Evolutionary conservation across 2,888 invertebrate genomes (phyloP), one percentile per base, ranked within the genome.

Genomic region (Eretmocerus hayati): DNA sequence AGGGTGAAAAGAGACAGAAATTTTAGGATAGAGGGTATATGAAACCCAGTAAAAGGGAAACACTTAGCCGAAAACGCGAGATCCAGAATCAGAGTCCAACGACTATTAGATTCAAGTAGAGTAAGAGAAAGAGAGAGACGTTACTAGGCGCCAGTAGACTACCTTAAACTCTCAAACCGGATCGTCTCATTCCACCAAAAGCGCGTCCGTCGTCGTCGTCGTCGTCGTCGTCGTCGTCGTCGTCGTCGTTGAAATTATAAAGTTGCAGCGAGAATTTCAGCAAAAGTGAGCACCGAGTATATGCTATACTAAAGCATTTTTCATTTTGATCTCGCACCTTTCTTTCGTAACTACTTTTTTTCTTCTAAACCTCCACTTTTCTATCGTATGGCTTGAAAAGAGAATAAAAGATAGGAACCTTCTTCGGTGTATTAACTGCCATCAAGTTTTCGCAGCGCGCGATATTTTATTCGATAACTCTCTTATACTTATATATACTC

Each of bases 221-320:
- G n/a, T n/a, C n/a, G n/a, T n/a, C n/a, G n/a, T n/a, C n/a, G n/a
- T n/a, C n/a, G n/a, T n/a, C n/a, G n/a, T n/a, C n/a, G n/a, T n/a
- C n/a, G n/a, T n/a, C n/a, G 67, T 70, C 69, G 60, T 65, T 66
- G 67, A 67, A 71, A 69, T 70, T 70, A 70, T 69, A 69, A 71
- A 70, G 67, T 70, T 71, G 58, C 59, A 57, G 5, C 13, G 40
- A 31, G n/a, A n/a, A n/a, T n/a, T n/a, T n/a, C n/a, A n/a, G n/a
- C 30, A 30, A 62, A 59, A 56, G 59, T 59, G 15, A 20, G 31
- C n/a, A n/a, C n/a, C n/a, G n/a, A n/a, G n/a, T n/a, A 19, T 19
- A 18, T 15, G 30, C 32, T 15, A 15, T 23, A 36, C 43, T 23
- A 41, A 39, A 42, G 9, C 15, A 36, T 40, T 30, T 50, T 42